Base-by-base conservation (phyloP, 2,888 invertebrate species). In the Rhagonycha fulva region DNA sequence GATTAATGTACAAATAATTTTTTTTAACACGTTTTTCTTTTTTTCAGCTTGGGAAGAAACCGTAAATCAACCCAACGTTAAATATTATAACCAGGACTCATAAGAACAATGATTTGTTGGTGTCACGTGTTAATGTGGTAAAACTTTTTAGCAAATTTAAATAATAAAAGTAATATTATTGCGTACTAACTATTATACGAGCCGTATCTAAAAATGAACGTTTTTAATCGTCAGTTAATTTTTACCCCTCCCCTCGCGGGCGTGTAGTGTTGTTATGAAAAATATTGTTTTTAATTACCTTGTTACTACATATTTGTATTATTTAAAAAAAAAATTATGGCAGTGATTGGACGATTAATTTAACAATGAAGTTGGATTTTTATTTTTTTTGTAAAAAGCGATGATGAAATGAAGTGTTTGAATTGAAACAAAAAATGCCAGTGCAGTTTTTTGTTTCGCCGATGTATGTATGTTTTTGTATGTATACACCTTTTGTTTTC, bases 11-110 rank as follows among this genome's bases (percentile, higher is more conserved):
- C 19, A 19, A 19, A 19, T 19, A 19, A n/a, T n/a, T 68, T n/a
- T n/a, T 67, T 24, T 23, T 62, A 30, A 71, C 12, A 14, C 61
- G 4, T 60, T 0, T 9, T 81, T 82, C 78, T 81, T 71, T 82
- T 80, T 90, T 89, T 70, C 90, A 95, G 94, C 94, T 74, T 95
- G 94, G 94, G 93, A 93, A 82, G 94, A 94, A 84, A 90, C 93
- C 84, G 87, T 92, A 85, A 90, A 90, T 72, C 84, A 85, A 76
- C 79, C 87, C 70, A 84, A 86, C 68, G 90, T 91, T 78, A 89
- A 90, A 85, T 91, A 90, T 88, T 92, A 91, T 84, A 90, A 88
- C 84, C 91, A 90, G 84, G 89, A 90, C 84, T 89, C 88, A 87
- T 83, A 83, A 83, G 78, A 80, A 81, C 81, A 81, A 23, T 61